Percentiles rank a stretch among this genome's conserved stretches.
phyloP scores from a whole-genome alignment of 2,888 invertebrate genomes.

The Schrankia costaestrigalis region DNA sequence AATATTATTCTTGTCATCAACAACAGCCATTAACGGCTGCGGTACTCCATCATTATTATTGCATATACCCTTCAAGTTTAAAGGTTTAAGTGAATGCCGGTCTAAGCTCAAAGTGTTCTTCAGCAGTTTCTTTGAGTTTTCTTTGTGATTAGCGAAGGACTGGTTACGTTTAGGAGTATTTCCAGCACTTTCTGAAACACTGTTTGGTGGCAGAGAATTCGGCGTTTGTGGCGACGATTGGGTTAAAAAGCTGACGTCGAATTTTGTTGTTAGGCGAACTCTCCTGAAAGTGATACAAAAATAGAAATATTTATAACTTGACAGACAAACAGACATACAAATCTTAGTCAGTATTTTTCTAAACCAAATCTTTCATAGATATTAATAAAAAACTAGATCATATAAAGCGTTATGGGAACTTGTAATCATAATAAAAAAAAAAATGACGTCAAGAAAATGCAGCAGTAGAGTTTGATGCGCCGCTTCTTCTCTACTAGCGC shows the following conservation, averaged over 20 bases:
- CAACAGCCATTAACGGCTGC: slow-evolving; percentile 68
- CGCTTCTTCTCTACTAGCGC: too few species aligned
- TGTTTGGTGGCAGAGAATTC: slow-evolving; percentile 31
- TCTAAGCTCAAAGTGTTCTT: slow-evolving; percentile 66
- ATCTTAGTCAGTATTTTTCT: too few species aligned
- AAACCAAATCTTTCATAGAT: too few species aligned
- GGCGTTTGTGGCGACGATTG: slow-evolving; percentile 53
- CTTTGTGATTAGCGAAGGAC: slow-evolving; percentile 55
- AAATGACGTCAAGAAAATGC: too few species aligned
- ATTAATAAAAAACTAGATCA: too few species aligned
- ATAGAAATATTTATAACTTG: slow-evolving; percentile 1
- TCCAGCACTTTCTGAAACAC: slow-evolving; percentile 38
- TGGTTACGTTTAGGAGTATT: slow-evolving; percentile 57
- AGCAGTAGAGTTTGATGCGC: too few species aligned
- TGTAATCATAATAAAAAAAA: too few species aligned
- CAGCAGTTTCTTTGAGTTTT: slow-evolving; percentile 44
- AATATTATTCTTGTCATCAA: slow-evolving; percentile 72
- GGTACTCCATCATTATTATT: slow-evolving; percentile 50
- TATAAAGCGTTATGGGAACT: too few species aligned
- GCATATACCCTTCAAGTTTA: slow-evolving; percentile 68
- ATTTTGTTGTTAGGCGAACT: slow-evolving; percentile 67
- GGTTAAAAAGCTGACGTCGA: slow-evolving; percentile 67
- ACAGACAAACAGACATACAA: too few species aligned
- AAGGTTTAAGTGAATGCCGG: slow-evolving; percentile 57
- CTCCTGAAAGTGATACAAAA: slow-evolving; percentile 41